Base-by-base conservation (phyloP, 2,113 vertebrate species). In the Ranitomeya imitator region DNA sequence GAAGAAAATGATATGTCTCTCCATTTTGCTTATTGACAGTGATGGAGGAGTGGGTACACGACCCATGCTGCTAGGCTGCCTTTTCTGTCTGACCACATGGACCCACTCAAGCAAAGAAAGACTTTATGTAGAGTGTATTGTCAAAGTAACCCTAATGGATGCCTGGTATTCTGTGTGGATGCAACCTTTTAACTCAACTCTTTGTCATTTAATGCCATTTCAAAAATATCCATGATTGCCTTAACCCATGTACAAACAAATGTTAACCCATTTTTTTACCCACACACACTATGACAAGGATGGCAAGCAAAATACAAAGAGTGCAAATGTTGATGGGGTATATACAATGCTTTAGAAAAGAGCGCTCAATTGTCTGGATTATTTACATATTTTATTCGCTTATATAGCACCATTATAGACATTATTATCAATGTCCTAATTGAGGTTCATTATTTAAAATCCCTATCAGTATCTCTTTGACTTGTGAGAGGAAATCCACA, bases 21-120 rank as follows among this genome's bases (percentile, higher is more conserved):
- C 93, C 90, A 94, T 96, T 95, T 95, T 91, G 79, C 94, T 95
- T 97, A 96, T 95, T 98, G 98, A 99, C 98, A 99, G 94, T 98
- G 98, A 99, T 97, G 95, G 96, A 98, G 95, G 94, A 93, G 91
- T 94, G 92, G 92, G 78, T 78, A 54, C 19, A 90, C 90, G 88
- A 89, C 87, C 93, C 92, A 6, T n/a, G 92, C 92, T 91, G 93
- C 94, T 94, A 94, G 93, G 93, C 89, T 91, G 92, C 89, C 87
- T 89, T 94, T 92, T 93, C 92, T 91, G 94, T 90, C 93, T 93
- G 93, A 93, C 93, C 93, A 93, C 92, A 76, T 88, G 89, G 90
- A 90, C 91, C 90, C 90, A 88, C 91, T 89, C 90, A 88, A 92
- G 89, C 92, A 91, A 79, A 86, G 91, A 89, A 85, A 84, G 91